Evolutionary conservation across 2,797 vertebrate genomes (phyloP).

Genomic region (Podargus strigoides): DNA sequence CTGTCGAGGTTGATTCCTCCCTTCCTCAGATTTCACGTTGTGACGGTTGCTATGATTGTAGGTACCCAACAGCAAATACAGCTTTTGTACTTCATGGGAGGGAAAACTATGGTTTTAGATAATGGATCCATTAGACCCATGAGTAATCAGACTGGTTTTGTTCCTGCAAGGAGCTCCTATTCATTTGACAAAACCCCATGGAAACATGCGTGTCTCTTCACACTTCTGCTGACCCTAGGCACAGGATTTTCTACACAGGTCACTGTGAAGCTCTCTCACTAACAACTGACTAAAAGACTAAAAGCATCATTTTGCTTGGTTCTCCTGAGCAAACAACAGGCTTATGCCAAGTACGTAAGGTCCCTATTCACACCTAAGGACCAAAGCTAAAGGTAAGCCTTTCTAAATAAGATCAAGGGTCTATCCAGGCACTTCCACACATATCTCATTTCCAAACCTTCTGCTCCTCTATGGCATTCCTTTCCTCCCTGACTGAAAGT

Average conservation of each 20-base stretch:
- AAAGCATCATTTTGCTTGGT: background rate
- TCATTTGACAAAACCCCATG: background rate
- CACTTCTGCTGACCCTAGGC: background rate
- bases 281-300: background rate
- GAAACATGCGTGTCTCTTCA: background rate
- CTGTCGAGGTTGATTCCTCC: background rate
- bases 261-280: background rate
- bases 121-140: background rate
- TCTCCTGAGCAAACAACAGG: background rate
- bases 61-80: conserved; percentile 1
- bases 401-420: background rate
- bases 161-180: background rate
- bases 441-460: background rate
- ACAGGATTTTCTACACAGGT: background rate
- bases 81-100: background rate
- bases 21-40: background rate
- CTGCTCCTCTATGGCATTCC: background rate
- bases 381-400: background rate
- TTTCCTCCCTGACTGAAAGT: background rate
- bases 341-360: background rate
- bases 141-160: background rate
- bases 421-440: background rate
- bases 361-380: background rate
- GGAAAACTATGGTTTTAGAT: background rate
- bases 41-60: conserved; percentile 28